phyloP scores from a whole-genome alignment of 2,797 vertebrate genomes.

The Fistularia tabacaria region DNA sequence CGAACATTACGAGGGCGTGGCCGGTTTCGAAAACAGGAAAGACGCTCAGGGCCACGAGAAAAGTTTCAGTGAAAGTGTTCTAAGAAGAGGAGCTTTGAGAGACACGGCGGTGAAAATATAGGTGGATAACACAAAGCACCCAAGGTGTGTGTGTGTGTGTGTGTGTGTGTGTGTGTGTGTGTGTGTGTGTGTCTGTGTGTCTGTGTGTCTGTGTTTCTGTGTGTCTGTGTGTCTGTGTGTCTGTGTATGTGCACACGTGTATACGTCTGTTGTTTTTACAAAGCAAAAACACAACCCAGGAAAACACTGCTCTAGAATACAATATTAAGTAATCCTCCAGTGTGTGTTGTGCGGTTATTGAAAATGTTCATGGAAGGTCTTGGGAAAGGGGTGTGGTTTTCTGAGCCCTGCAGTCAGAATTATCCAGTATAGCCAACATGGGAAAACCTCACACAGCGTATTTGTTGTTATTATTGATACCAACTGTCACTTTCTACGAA shows the following conservation, averaged over 20 bases:
- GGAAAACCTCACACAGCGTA: too few relatives aligned
- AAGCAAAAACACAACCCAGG: conserved; percentile 45
- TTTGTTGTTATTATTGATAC: too few relatives aligned
- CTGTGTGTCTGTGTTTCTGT: too few relatives aligned
- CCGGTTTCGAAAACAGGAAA: conserved; percentile 61
- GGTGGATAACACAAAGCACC: conserved; percentile 5
- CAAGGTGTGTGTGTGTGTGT: too few relatives aligned
- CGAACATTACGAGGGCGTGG: conserved; percentile 45
- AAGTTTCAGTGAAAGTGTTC: conserved; percentile 37
- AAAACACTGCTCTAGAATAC: conserved; percentile 54
- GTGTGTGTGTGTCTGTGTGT: too few relatives aligned
- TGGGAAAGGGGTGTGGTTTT: not conserved
- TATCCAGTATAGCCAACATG: not conserved
- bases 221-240: too few relatives aligned
- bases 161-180: too few relatives aligned
- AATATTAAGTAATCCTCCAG: conserved; percentile 34
- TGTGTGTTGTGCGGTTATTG: conserved; percentile 3
- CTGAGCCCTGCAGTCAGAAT: not conserved
- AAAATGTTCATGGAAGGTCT: conserved; percentile 1
- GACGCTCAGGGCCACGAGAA: conserved; percentile 38
- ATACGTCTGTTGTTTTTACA: conserved; percentile 51
- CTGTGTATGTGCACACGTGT: conserved; percentile 1
- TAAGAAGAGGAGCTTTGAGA: conserved; percentile 37
- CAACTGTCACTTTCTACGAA: too few relatives aligned
- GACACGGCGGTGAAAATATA: conserved; percentile 56